A percentile compares a stretch with the other conserved stretches of the same genome.
phyloP scores from a whole-genome alignment of 37 sponge, comb jelly and placozoan genomes.

The Ephydatia muelleri region DNA sequence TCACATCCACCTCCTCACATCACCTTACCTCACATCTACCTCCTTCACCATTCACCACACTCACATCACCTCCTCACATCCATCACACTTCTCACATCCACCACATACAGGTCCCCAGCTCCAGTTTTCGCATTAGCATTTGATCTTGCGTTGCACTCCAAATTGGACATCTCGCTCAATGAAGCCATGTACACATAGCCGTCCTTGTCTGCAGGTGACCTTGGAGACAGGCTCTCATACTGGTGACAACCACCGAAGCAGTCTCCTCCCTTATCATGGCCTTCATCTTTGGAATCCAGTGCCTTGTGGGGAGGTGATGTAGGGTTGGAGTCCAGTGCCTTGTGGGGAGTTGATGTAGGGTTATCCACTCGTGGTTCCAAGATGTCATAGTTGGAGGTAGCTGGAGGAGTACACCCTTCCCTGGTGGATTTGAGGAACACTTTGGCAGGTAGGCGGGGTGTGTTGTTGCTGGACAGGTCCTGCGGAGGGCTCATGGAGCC shows the following conservation, averaged over 20 bases:
- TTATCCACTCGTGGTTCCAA: background rate
- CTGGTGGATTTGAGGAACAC: slow-evolving; percentile 1
- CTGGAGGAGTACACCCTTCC: background rate
- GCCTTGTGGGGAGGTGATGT: no score
- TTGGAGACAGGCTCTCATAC: slow-evolving; percentile 11
- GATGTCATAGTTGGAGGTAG: slow-evolving; percentile 25
- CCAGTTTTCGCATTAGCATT: background rate
- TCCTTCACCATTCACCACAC: background rate
- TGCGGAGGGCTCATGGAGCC: background rate
- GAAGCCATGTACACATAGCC: slow-evolving; percentile 74
- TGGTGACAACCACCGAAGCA: background rate
- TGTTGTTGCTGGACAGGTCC: background rate
- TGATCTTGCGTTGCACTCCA: background rate
- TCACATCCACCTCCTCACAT: no score
- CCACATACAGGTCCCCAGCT: background rate
- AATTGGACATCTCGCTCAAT: background rate
- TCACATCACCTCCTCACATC: background rate
- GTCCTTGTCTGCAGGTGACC: slow-evolving; percentile 18
- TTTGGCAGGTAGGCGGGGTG: slow-evolving; percentile 11
- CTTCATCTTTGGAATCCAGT: background rate
- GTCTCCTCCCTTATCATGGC: background rate
- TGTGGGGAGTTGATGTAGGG: no score
- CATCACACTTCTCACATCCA: no score
- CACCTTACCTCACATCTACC: background rate
- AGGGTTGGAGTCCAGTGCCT: background rate